Conservation (phyloP, 1,140 invertebrate species). For the Berghia stephanieae region DNA sequence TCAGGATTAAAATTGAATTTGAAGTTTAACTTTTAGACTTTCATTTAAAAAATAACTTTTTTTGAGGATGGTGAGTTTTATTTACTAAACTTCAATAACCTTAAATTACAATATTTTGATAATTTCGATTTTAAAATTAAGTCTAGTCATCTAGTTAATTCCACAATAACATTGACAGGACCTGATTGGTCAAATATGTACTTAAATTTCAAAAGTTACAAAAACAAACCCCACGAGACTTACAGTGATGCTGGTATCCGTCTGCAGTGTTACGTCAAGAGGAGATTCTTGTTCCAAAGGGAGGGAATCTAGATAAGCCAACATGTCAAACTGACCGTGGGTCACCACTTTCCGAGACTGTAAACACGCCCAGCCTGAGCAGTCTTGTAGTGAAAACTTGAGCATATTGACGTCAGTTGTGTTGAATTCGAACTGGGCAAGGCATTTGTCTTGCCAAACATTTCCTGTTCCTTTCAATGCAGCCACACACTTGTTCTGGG, state of each 20-base stretch:
- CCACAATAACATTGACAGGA: no score
- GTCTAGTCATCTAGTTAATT: no score
- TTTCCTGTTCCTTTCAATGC: conserved; percentile 23
- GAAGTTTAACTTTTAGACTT: no score
- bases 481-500: background rate
- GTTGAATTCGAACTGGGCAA: conserved; percentile 34
- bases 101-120: no score
- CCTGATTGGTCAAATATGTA: no score
- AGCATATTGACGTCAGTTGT: conserved; percentile 36
- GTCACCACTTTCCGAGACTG: conserved; percentile 33
- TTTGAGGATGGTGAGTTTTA: no score
- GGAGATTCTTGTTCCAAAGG: background rate
- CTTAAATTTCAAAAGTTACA: no score
- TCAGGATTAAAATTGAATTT: no score
- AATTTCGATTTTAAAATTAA: no score
- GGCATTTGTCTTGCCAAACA: conserved; percentile 36
- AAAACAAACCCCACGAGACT: no score
- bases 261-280: background rate
- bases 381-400: conserved; percentile 37
- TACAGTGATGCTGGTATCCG: background rate
- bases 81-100: no score
- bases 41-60: no score
- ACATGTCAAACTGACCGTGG: conserved; percentile 30
- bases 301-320: conserved; percentile 30
- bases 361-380: conserved; percentile 38